These are phyloP conservation scores for Crambe crambe DNA, from an alignment of 37 sponge, comb jelly and placozoan species.

Conservation along the genomic window DNA sequence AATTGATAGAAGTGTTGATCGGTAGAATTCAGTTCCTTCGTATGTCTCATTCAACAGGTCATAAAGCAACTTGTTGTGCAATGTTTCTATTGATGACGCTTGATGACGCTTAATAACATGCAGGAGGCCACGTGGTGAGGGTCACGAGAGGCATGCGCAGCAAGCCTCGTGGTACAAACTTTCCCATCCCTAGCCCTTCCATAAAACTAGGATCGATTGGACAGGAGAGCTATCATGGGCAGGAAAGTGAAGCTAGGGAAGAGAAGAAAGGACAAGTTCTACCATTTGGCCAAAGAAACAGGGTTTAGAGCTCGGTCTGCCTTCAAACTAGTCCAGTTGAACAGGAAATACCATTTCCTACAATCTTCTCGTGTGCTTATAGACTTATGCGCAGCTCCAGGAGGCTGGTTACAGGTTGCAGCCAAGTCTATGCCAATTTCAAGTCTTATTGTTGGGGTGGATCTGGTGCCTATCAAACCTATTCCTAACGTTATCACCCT, in stretches of 20 bases:
- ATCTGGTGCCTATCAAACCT: constrained; percentile 92
- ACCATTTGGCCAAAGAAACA: constrained; percentile 97
- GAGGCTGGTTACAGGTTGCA: constrained; percentile 97
- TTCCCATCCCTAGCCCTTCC: background rate
- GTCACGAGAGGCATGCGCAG: background rate
- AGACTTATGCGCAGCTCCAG: constrained; percentile 98
- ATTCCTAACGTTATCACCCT: constrained; percentile 90
- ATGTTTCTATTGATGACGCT: background rate
- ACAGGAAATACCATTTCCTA: constrained; percentile 94
- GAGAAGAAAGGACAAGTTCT: constrained; percentile 90
- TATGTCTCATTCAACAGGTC: no score
- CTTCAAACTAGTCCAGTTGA: constrained; percentile 97
- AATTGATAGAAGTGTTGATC: no score
- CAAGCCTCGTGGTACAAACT: background rate
- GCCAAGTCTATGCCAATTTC: constrained; percentile 92
- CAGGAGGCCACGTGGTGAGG: background rate
- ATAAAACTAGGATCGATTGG: no score
- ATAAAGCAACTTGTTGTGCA: no score
- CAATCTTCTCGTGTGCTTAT: constrained; percentile 86
- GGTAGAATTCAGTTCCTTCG: no score
- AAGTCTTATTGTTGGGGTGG: constrained; percentile 88
- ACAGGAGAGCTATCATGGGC: constrained; percentile 92
- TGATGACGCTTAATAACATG: background rate
- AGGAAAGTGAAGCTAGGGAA: constrained; percentile 93
- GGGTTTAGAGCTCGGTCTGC: constrained; percentile 97